phyloP scores from a whole-genome alignment of 2,888 invertebrate genomes.

The Caenorhabditis becei region DNA sequence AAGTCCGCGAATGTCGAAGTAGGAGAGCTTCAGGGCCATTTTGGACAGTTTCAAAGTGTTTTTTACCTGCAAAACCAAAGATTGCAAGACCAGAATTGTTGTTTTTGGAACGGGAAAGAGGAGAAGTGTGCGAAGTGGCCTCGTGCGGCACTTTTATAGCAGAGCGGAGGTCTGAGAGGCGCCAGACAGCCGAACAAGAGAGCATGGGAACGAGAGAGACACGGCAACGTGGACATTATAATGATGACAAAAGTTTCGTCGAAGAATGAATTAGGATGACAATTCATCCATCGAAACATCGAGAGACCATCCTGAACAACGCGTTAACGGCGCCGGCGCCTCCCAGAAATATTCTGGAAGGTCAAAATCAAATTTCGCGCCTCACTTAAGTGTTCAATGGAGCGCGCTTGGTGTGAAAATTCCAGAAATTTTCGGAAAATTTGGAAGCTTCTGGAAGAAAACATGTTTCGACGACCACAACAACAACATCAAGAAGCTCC shows the following conservation, averaged over 20 bases:
- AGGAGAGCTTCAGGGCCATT: conserved; percentile 67
- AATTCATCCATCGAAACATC: conserved; percentile 11
- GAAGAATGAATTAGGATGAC: conserved; percentile 24
- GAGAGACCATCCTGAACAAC: too few species aligned
- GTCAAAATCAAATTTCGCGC: background rate
- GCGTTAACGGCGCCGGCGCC: background rate
- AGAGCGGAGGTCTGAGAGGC: conserved; percentile 25
- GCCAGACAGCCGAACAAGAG: conserved; percentile 37
- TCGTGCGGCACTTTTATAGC: conserved; percentile 21
- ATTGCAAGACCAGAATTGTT: background rate
- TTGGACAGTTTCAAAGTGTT: background rate
- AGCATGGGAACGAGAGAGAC: conserved; percentile 26
- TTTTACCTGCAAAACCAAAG: conserved; percentile 13
- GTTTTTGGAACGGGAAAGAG: background rate
- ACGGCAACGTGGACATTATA: conserved; percentile 29
- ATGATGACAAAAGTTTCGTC: conserved; percentile 28
- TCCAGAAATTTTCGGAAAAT: background rate
- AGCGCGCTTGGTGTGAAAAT: conserved; percentile 5
- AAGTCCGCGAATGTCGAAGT: conserved; percentile 71
- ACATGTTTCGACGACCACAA: background rate
- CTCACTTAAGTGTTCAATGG: background rate
- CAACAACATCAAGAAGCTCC: too few species aligned
- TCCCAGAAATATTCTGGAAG: background rate
- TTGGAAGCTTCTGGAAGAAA: conserved; percentile 5
- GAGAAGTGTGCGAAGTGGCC: conserved; percentile 11